These are phyloP conservation scores for Cebus imitator DNA, from an alignment of 2,113 vertebrate species.

Conservation along the genomic window DNA sequence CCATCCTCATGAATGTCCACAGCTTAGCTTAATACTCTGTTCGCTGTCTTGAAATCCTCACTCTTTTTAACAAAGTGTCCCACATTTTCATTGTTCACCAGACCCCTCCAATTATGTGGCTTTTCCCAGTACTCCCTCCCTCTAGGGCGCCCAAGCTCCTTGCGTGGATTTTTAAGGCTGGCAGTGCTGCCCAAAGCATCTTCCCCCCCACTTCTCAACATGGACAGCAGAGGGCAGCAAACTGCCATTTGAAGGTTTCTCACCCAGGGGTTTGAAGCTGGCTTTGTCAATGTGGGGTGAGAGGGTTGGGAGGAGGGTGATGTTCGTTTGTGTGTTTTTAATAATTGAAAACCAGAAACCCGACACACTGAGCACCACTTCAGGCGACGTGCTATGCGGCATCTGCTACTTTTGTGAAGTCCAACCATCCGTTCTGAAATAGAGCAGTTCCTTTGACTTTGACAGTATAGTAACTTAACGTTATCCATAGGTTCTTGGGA, in stretches of 20 bases:
- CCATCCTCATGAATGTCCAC: background rate
- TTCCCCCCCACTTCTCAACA: background rate
- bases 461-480: background rate
- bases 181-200: accelerated
- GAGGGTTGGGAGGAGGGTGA: too few species aligned
- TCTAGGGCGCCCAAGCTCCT: background rate
- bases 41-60: background rate
- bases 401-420: background rate
- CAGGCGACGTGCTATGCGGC: accelerated
- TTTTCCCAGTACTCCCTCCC: background rate
- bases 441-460: background rate
- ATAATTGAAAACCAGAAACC: background rate
- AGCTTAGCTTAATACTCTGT: background rate
- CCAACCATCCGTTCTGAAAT: background rate
- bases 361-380: background rate
- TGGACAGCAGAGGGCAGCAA: constrained; percentile 72
- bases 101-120: background rate
- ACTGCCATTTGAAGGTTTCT: background rate
- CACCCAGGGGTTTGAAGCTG: accelerated
- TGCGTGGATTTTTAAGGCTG: background rate
- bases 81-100: background rate
- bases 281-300: background rate
- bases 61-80: background rate
- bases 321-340: background rate
- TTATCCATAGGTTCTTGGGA: background rate